Evolutionary conservation across 2,113 vertebrate genomes (phyloP).

Genomic region (Lagopus leucura): DNA sequence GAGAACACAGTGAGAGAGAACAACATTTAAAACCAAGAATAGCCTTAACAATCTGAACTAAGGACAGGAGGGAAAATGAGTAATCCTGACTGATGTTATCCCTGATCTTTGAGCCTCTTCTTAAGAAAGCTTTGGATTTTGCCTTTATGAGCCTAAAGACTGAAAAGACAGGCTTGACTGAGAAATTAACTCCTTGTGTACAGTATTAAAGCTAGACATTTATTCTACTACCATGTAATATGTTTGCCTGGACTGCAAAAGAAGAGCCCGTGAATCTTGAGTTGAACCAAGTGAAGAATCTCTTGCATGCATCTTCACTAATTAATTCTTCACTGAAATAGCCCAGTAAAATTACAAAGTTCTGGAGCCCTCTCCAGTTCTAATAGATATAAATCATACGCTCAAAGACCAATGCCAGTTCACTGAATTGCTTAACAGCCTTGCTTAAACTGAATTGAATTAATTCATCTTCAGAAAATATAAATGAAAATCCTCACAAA

Average conservation of each 20-base stretch:
- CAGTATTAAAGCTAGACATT: not conserved
- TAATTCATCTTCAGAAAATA: not conserved
- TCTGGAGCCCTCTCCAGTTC: not conserved
- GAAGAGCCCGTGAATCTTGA: not conserved
- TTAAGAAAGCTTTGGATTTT: not conserved
- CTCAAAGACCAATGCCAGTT: not conserved
- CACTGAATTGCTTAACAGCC: not conserved
- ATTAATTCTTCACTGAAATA: not conserved
- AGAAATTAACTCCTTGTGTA: not conserved
- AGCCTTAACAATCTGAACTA: not conserved
- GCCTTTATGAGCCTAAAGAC: not conserved
- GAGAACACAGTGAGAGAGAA: not conserved
- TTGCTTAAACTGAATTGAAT: not conserved
- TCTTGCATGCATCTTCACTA: not conserved
- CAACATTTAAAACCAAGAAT: not conserved
- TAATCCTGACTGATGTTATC: not conserved
- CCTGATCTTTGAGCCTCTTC: not conserved
- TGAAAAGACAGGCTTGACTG: not conserved
- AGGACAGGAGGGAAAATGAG: not conserved
- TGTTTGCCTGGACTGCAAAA: not conserved
- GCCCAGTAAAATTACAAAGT: not conserved
- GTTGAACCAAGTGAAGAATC: not conserved
- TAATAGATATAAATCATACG: not conserved
- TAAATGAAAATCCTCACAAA: not conserved
- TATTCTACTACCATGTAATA: not conserved